These are phyloP conservation scores for Tyto alba DNA, from an alignment of 2,113 vertebrate genomes.

Conservation along the genomic window DNA sequence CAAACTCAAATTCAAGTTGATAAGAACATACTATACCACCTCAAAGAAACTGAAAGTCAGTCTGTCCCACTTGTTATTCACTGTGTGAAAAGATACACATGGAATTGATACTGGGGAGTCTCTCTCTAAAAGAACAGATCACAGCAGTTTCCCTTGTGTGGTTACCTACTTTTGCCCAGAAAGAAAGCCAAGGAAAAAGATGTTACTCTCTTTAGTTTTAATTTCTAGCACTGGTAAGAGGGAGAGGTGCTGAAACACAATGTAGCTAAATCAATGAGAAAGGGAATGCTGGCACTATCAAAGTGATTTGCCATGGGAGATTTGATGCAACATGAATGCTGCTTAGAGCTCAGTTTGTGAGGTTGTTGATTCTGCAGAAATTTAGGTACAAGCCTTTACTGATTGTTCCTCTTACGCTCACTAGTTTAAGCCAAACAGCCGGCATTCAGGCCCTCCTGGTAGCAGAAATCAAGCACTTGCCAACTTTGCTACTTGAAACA, in stretches of 20 bases:
- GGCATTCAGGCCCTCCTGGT: neutral
- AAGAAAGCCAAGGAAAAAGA: neutral
- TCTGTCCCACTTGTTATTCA: neutral
- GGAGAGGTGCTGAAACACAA: neutral
- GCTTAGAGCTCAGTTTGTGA: neutral
- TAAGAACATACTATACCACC: neutral
- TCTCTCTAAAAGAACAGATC: neutral
- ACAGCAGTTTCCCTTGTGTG: neutral
- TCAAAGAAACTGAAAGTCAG: neutral
- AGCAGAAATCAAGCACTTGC: neutral
- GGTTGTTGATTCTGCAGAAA: conserved; percentile 5
- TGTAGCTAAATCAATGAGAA: neutral
- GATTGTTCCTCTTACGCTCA: fast-evolving
- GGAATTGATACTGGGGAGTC: neutral
- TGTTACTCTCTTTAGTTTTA: neutral
- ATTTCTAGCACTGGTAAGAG: neutral
- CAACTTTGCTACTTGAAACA: neutral
- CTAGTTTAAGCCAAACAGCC: neutral
- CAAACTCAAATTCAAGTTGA: neutral
- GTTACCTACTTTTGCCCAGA: neutral
- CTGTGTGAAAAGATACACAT: neutral
- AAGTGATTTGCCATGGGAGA: neutral
- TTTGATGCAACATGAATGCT: neutral
- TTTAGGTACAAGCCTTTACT: neutral
- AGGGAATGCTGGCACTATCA: neutral